Percentiles rank a stretch among this genome's conserved stretches.
phyloP scores from a whole-genome alignment of 2,888 invertebrate species.

The Leptopilina syphax region DNA sequence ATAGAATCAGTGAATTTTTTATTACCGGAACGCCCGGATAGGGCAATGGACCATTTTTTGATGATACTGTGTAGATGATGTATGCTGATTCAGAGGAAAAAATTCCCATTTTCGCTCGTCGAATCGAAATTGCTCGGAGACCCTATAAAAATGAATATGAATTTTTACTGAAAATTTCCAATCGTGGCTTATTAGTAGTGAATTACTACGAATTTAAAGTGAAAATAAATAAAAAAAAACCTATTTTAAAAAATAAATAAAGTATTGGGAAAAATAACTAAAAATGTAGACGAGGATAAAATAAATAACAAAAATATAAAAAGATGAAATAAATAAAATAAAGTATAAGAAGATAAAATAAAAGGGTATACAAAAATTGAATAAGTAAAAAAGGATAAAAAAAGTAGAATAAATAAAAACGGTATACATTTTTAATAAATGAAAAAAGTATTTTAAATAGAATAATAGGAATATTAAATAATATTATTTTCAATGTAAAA shows the following conservation, averaged over 20 bases:
- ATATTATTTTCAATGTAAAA: constrained; percentile 49
- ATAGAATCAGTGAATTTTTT: neutral
- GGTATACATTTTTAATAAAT: neutral
- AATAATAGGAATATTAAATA: neutral
- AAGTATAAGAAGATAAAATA: too few species aligned
- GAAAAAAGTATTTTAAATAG: neutral
- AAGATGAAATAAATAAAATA: too few species aligned
- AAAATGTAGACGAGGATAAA: too few species aligned
- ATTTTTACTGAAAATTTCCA: neutral
- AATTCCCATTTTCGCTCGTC: constrained; percentile 69
- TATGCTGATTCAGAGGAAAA: constrained; percentile 73
- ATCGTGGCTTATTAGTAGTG: too few species aligned
- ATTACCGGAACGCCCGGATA: constrained; percentile 73
- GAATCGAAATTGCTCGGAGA: constrained; percentile 68
- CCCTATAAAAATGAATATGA: constrained; percentile 61
- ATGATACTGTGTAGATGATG: constrained; percentile 72
- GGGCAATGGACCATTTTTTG: constrained; percentile 70
- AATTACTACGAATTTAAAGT: too few species aligned
- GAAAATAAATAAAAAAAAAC: too few species aligned
- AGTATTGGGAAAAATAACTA: too few species aligned
- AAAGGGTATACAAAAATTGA: too few species aligned
- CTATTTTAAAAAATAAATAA: too few species aligned
- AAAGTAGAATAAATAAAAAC: neutral
- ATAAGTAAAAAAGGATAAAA: too few species aligned
- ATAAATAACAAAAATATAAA: too few species aligned